These are phyloP conservation scores for Bucco capensis DNA, from an alignment of 2,113 vertebrate species.

Conservation along the genomic window DNA sequence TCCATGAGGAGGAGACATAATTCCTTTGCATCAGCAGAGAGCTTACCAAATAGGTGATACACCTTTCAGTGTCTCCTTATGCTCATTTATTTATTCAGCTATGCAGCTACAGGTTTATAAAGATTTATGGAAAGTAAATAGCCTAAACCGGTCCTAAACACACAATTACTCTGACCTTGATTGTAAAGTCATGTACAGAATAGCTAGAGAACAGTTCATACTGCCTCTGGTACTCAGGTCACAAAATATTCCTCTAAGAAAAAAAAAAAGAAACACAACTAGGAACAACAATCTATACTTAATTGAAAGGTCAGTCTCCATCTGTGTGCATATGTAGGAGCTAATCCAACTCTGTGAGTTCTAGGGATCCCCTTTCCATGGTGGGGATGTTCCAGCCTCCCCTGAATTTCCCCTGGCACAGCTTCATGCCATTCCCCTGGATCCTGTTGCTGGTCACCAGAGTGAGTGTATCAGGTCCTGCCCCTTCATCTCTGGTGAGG, in stretches of 20 bases:
- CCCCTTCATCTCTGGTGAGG: too few species aligned
- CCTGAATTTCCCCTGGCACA: too few species aligned
- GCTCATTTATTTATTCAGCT: neutral
- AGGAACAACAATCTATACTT: neutral
- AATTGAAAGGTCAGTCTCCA: neutral
- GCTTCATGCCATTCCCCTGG: too few species aligned
- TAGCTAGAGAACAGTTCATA: neutral
- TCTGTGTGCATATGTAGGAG: neutral
- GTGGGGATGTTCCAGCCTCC: neutral
- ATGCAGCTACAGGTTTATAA: neutral
- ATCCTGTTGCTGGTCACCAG: too few species aligned
- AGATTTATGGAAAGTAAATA: neutral
- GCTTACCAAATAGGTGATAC: rapidly evolving
- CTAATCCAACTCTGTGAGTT: neutral
- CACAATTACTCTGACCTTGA: neutral
- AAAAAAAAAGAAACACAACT: neutral
- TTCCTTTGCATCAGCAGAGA: neutral
- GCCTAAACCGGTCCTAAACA: neutral
- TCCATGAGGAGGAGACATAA: neutral
- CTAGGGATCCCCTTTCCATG: neutral
- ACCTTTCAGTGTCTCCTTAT: neutral
- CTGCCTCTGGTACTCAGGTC: neutral
- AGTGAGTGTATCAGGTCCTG: too few species aligned
- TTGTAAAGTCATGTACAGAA: neutral
- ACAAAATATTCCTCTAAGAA: neutral